Evolutionary conservation across 2,797 vertebrate species (phyloP).

Genomic region (Scolopax bukidnonensis): DNA sequence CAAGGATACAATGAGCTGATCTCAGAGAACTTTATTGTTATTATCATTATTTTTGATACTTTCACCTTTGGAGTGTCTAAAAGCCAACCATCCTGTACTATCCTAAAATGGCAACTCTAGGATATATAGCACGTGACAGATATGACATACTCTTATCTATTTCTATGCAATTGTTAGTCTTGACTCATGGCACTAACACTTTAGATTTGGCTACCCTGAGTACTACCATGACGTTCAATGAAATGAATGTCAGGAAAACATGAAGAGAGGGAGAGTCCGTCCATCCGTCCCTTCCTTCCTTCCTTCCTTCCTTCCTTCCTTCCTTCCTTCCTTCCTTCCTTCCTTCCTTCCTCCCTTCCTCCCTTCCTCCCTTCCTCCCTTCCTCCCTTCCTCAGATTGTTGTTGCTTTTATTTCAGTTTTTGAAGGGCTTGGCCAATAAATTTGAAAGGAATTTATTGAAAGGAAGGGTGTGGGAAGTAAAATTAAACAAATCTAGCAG

Average conservation of each 20-base stretch:
- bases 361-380: too few species aligned
- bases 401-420: constrained; percentile 37
- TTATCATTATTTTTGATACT: neutral
- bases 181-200: neutral
- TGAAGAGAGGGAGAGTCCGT: neutral
- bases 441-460: constrained; percentile 19
- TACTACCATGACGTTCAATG: neutral
- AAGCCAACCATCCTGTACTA: neutral
- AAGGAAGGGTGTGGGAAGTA: constrained; percentile 1
- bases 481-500: constrained; percentile 59
- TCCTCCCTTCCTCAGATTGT: neutral
- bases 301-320: neutral
- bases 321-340: too few species aligned
- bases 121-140: neutral
- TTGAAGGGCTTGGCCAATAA: constrained; percentile 29
- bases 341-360: fast-evolving
- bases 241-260: neutral
- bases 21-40: neutral
- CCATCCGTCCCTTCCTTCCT: neutral
- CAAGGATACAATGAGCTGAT: neutral
- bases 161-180: neutral
- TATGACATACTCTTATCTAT: neutral
- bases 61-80: neutral
- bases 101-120: neutral
- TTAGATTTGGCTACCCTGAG: neutral